Conservation (phyloP, 2,113 vertebrate genomes). For the Calidris pygmaea region DNA sequence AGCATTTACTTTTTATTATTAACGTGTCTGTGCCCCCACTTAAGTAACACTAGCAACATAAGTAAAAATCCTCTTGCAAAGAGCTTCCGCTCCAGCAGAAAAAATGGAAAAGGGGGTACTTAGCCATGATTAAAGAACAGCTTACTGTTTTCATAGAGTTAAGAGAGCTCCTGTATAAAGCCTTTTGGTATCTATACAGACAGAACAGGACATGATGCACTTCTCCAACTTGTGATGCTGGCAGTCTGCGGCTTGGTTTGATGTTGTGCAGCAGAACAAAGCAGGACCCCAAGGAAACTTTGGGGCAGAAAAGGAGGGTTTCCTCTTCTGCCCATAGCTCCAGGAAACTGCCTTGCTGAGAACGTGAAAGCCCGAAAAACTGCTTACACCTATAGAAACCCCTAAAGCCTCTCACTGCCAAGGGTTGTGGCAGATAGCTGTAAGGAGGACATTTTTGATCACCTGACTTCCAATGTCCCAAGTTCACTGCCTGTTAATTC, state of each 20-base stretch:
- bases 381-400: neutral
- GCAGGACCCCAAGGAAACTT: neutral
- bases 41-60: neutral
- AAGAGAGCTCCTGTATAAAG: neutral
- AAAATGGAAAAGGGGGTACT: neutral
- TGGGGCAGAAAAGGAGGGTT: neutral
- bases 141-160: neutral
- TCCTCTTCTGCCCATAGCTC: neutral
- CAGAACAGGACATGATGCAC: neutral
- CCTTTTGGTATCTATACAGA: neutral
- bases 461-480: neutral
- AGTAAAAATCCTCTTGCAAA: neutral
- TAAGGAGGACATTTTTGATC: neutral
- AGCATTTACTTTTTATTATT: neutral
- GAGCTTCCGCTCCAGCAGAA: neutral
- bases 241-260: neutral
- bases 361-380: neutral
- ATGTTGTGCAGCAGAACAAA: rapidly evolving
- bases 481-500: neutral
- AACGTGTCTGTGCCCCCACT: neutral
- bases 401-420: neutral
- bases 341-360: neutral
- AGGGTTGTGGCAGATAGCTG: too few species aligned
- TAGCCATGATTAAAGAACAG: neutral
- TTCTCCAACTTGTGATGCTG: neutral